These are phyloP conservation scores for Chrysochloris asiatica DNA, from an alignment of 2,113 vertebrate species.

Conservation along the genomic window DNA sequence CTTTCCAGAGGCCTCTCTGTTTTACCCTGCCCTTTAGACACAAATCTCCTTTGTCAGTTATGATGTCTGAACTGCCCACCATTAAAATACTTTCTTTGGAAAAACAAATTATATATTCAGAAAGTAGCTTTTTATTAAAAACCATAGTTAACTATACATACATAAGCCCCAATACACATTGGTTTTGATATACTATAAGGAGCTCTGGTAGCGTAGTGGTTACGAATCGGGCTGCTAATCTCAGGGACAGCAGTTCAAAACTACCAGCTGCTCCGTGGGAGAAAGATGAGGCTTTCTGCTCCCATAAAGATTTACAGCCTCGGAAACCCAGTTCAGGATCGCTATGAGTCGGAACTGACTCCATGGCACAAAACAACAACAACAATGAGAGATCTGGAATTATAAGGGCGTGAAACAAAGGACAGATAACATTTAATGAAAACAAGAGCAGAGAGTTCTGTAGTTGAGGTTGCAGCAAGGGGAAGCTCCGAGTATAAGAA, in stretches of 20 bases:
- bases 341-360: too few relatives aligned
- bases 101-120: neutral
- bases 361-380: too few relatives aligned
- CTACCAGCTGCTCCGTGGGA: too few relatives aligned
- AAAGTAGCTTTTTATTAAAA: neutral
- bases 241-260: too few relatives aligned
- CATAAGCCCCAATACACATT: neutral
- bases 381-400: neutral
- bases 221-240: too few relatives aligned
- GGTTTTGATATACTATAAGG: conserved; percentile 1
- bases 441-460: neutral
- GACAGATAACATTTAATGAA: neutral
- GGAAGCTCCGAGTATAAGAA: neutral
- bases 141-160: neutral
- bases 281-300: too few relatives aligned
- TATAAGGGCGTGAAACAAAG: neutral
- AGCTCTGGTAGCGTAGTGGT: too few relatives aligned
- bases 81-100: conserved; percentile 21
- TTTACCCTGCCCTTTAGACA: neutral
- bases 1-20: neutral
- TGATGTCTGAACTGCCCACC: neutral
- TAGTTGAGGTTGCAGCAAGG: neutral
- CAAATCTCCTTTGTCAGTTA: neutral
- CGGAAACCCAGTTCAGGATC: too few relatives aligned
- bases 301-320: too few relatives aligned